These are phyloP conservation scores for Stenolophus ochropezus DNA, from an alignment of 2,888 invertebrate species.

Conservation along the genomic window DNA sequence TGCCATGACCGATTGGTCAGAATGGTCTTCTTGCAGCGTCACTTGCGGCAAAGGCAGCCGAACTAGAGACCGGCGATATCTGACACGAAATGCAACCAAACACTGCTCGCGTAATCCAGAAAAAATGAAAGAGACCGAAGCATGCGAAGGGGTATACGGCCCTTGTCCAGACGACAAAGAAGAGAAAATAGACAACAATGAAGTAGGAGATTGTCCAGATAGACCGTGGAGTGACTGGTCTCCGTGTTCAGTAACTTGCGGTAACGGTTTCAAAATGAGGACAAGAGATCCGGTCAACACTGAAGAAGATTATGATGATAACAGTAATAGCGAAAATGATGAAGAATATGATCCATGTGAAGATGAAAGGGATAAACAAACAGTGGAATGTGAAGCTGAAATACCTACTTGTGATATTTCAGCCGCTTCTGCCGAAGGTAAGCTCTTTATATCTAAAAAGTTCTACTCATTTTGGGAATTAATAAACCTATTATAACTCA, in stretches of 20 bases:
- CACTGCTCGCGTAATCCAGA: constrained; percentile 75
- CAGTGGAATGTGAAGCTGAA: constrained; percentile 73
- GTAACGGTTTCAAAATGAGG: constrained; percentile 81
- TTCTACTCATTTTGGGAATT: too few species aligned
- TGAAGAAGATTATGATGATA: constrained; percentile 48
- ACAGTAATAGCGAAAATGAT: constrained; percentile 61
- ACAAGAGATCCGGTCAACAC: constrained; percentile 72
- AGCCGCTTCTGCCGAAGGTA: constrained; percentile 50
- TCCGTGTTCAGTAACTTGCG: constrained; percentile 86
- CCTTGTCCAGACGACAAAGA: constrained; percentile 67
- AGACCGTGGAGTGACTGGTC: constrained; percentile 88
- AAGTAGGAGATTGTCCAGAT: constrained; percentile 76
- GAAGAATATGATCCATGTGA: constrained; percentile 72
- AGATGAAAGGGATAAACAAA: constrained; percentile 73
- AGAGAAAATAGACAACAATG: background rate
- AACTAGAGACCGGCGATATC: constrained; percentile 81
- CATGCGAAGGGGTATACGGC: constrained; percentile 71
- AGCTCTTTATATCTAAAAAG: constrained; percentile 57
- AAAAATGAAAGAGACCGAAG: constrained; percentile 73
- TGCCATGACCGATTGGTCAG: constrained; percentile 84
- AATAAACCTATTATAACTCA: too few species aligned
- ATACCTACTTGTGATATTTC: constrained; percentile 67
- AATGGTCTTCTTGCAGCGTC: constrained; percentile 87
- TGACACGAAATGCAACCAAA: constrained; percentile 78
- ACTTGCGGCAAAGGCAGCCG: constrained; percentile 83